Conservation (phyloP, 2,113 vertebrate genomes). For the Serilophus lunatus region DNA sequence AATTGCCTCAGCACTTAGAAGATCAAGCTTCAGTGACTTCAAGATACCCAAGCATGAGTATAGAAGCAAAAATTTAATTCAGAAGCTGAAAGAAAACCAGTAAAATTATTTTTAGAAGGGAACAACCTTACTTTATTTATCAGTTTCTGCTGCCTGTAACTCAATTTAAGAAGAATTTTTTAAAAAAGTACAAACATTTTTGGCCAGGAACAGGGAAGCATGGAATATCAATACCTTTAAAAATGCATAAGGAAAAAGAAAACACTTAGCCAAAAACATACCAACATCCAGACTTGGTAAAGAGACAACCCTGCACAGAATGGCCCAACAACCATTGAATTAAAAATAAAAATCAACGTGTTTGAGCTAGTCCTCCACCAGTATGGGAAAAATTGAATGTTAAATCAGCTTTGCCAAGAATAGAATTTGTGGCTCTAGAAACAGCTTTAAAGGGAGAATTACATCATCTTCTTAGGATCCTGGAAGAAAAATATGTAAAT, state of each 20-base stretch:
- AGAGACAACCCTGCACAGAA: background rate
- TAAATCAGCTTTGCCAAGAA: background rate
- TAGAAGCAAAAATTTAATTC: constrained; percentile 44
- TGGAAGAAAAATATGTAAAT: background rate
- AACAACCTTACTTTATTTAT: background rate
- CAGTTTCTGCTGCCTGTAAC: background rate
- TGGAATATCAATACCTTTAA: background rate
- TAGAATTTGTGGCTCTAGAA: background rate
- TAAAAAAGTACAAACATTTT: background rate
- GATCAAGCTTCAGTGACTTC: constrained; percentile 52
- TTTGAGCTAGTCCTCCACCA: background rate
- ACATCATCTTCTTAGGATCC: background rate
- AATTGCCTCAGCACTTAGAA: constrained; percentile 36
- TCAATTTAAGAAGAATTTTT: background rate
- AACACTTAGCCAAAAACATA: background rate
- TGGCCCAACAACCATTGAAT: background rate
- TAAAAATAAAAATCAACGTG: background rate
- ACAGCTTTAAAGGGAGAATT: constrained; percentile 2
- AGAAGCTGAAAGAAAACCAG: constrained; percentile 48
- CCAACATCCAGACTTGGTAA: background rate
- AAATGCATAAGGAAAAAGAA: background rate
- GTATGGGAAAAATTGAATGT: background rate
- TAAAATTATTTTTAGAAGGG: background rate
- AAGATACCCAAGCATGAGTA: constrained; percentile 9
- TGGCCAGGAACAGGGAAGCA: background rate